phyloP scores from a whole-genome alignment of 2,888 invertebrate genomes.

The Tyria jacobaeae region DNA sequence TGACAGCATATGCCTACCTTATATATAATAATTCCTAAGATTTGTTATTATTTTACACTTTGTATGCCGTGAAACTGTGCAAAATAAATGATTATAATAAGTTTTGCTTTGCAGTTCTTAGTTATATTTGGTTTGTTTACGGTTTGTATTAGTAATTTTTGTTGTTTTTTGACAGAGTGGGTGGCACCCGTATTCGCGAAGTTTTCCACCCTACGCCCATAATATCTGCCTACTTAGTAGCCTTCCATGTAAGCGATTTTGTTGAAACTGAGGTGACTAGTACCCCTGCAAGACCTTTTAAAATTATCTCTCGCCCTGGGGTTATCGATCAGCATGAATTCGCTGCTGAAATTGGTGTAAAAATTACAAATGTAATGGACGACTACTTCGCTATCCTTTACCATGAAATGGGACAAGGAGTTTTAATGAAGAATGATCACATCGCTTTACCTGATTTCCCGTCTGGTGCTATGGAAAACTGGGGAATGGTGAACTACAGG shows the following conservation, averaged over 20 bases:
- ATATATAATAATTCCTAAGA: no score
- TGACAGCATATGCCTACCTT: neutral
- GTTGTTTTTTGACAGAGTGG: slow-evolving; percentile 41
- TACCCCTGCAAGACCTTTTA: slow-evolving; percentile 65
- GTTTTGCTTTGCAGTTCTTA: no score
- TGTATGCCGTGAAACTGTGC: no score
- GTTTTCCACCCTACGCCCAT: slow-evolving; percentile 86
- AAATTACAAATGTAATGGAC: slow-evolving; percentile 82
- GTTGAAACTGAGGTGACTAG: slow-evolving; percentile 65
- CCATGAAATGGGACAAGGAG: slow-evolving; percentile 84
- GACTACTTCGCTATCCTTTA: slow-evolving; percentile 86
- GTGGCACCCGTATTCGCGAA: slow-evolving; percentile 62
- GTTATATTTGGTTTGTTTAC: no score
- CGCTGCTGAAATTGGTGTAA: slow-evolving; percentile 78
- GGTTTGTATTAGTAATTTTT: neutral
- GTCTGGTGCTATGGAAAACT: slow-evolving; percentile 94
- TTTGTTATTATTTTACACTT: no score
- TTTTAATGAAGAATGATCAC: slow-evolving; percentile 87
- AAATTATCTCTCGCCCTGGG: slow-evolving; percentile 77
- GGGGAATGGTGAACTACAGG: slow-evolving; percentile 94
- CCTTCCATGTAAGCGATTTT: slow-evolving; percentile 94
- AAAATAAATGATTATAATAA: no score
- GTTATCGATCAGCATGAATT: slow-evolving; percentile 72
- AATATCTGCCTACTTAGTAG: slow-evolving; percentile 94
- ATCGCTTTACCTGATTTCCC: slow-evolving; percentile 93